A percentile compares a stretch with the other conserved stretches of the same genome.
These are phyloP conservation scores for Drosophila auraria DNA, from an alignment of 1,140 invertebrate species.

Conservation along the genomic window DNA sequence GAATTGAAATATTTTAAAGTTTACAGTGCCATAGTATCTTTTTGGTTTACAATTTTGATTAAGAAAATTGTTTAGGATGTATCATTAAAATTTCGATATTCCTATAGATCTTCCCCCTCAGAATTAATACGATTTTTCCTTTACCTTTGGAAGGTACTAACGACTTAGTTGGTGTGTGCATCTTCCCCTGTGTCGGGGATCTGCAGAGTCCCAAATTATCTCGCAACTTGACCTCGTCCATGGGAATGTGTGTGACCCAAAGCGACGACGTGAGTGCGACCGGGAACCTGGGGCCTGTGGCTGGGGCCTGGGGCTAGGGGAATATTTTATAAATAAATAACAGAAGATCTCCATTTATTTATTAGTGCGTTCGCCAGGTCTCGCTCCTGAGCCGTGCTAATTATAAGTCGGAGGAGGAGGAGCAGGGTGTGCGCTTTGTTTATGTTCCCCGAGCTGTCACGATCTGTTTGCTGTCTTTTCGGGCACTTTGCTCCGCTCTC, in stretches of 20 bases:
- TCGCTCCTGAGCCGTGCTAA: conserved; percentile 56
- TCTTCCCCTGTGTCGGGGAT: conserved; percentile 8
- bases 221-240: conserved; percentile 60
- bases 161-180: background rate
- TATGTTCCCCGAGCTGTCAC: conserved; percentile 69
- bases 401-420: conserved; percentile 43
- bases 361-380: conserved; percentile 63
- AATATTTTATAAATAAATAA: conserved; percentile 80
- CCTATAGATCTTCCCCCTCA: no score
- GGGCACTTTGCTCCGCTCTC: conserved; percentile 44
- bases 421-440: conserved; percentile 58
- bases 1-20: background rate
- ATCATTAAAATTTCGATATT: background rate
- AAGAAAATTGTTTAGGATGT: background rate
- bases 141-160: no score
- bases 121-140: no score
- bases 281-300: conserved; percentile 47
- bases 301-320: conserved; percentile 4
- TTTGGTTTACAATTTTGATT: background rate
- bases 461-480: conserved; percentile 47
- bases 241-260: conserved; percentile 56
- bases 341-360: conserved; percentile 76
- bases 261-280: conserved; percentile 29
- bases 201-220: conserved; percentile 44
- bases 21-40: background rate